These are phyloP conservation scores for Dendrocincla fuliginosa DNA, from an alignment of 2,797 vertebrate species.

Conservation along the genomic window DNA sequence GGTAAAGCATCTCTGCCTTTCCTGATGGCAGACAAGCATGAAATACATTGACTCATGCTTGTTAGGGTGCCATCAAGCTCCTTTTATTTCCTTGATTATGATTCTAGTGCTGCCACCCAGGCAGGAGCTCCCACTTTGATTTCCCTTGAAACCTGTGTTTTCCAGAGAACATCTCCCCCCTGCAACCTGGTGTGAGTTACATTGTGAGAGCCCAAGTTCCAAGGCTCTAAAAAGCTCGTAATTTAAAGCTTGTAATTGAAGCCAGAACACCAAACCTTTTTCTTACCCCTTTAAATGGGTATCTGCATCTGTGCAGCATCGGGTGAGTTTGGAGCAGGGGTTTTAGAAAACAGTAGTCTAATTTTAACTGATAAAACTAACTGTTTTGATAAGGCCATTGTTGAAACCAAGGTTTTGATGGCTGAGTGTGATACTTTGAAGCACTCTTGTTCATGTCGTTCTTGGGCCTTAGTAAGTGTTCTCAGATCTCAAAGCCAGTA, in stretches of 20 bases:
- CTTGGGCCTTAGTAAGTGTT: neutral
- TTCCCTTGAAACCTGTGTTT: slow-evolving; percentile 38
- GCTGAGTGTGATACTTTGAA: neutral
- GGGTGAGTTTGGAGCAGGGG: neutral
- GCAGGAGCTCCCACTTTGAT: neutral
- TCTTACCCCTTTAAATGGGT: neutral
- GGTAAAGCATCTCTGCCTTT: neutral
- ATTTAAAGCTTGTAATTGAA: neutral
- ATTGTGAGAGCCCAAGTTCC: neutral
- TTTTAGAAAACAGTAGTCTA: neutral
- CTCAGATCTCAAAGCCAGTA: neutral
- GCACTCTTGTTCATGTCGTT: neutral
- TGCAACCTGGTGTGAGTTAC: neutral
- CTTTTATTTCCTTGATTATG: slow-evolving; percentile 50
- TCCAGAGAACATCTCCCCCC: neutral
- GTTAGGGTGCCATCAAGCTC: slow-evolving; percentile 38
- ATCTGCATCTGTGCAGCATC: neutral
- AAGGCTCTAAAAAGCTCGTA: neutral
- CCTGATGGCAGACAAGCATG: slow-evolving; percentile 43
- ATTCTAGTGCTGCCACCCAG: neutral
- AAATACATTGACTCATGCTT: slow-evolving; percentile 53
- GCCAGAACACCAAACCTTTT: neutral
- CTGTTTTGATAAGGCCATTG: neutral
- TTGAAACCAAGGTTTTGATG: neutral
- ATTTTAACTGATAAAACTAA: neutral